Base-by-base conservation (phyloP, 2,113 vertebrate species). In the Onychostruthus taczanowskii region DNA sequence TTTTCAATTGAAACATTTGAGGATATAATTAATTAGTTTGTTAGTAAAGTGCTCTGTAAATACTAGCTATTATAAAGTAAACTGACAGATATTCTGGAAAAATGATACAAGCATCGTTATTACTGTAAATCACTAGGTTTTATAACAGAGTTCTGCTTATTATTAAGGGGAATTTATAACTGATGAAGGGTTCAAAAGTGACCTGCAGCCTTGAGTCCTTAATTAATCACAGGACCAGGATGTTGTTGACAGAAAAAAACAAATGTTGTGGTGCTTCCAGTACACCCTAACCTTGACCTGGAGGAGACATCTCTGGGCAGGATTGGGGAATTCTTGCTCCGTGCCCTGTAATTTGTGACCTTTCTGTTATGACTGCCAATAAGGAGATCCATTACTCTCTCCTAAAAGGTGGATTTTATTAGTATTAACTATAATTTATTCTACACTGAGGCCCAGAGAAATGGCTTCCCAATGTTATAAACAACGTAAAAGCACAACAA, bases 101-200 rank as follows among this genome's bases (percentile, higher is more conserved):
- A 94, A 92, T 63, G 50, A 44, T 87, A 50, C 50, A 74, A 59
- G 23, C 58, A 82, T 92, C 37, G 55, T 93, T 63, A 87, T 95
- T 96, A 92, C 55, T 79, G 76, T 93, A 92, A 94, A 95, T 96
- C 86, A 95, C 79, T 93, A 53, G 33, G 28, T 87, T 96, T 95
- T 69, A 90, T 92, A 87, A 85, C 72, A 66, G 79, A 73, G 41
- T 89, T 95, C 86, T 95, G 92, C 68, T 83, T 94, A 90, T 89
- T 92, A 74, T 89, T 87, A 94, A 78, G 76, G 88, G 75, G 41
- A 85, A 93, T 96, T 95, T 97, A 81, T 92, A 92, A 88, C 87
- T 84, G 79, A 84, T 76, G 77, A 75, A 79, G 72, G 69, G 22
- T 79, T 92, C 63, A 89, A 49, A 87, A 94, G 77, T 76, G 80